phyloP scores from a whole-genome alignment of 2,888 invertebrate genomes.

The Bimastos eiseni region DNA sequence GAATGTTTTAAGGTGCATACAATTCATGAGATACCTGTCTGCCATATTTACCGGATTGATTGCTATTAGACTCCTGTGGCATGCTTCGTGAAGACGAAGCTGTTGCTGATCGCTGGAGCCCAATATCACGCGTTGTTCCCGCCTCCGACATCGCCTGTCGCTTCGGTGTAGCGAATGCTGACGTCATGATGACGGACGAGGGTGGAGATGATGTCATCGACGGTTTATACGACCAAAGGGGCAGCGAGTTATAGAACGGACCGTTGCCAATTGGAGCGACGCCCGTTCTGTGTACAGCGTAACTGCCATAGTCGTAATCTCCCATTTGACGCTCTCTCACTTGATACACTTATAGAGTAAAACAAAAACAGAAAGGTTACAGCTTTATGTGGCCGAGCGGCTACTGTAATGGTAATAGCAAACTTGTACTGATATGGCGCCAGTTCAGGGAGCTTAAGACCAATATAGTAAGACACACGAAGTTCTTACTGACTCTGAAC shows the following conservation, averaged over 20 bases:
- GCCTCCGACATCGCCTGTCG: conserved; percentile 13
- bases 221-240: background rate
- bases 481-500: too few relatives aligned
- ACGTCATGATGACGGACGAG: conserved; percentile 25
- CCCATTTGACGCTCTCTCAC: background rate
- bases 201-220: conserved; percentile 21
- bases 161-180: background rate
- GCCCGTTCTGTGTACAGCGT: background rate
- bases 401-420: background rate
- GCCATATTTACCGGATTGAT: background rate
- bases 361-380: background rate
- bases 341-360: background rate
- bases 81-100: background rate
- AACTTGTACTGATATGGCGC: background rate
- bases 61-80: background rate
- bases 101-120: background rate
- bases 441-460: background rate
- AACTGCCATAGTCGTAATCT: background rate
- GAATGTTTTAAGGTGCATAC: too few relatives aligned
- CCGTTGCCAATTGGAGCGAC: background rate
- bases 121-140: background rate
- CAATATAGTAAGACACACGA: background rate
- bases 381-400: background rate
- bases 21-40: too few relatives aligned
- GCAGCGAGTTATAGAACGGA: background rate